Conservation (phyloP, 2,797 vertebrate species). For the Dromococcyx pavoninus region DNA sequence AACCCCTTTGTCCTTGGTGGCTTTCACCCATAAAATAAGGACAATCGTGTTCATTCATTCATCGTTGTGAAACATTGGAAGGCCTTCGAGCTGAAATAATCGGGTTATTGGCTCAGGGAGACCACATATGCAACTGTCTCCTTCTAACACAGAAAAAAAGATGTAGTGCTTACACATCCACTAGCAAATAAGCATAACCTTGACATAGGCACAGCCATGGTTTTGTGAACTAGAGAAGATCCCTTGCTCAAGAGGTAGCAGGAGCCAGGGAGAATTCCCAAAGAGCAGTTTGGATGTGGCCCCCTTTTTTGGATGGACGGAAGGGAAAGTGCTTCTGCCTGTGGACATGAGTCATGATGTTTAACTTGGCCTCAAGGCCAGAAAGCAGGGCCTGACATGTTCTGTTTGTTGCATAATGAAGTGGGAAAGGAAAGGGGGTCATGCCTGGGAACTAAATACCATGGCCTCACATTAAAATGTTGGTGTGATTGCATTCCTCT, state of each 20-base stretch:
- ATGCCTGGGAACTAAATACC: not conserved
- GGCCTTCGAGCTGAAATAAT: not conserved
- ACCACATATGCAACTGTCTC: not conserved
- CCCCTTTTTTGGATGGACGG: not conserved
- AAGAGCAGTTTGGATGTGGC: not conserved
- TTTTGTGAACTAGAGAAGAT: not conserved
- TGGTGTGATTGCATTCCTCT: accelerated
- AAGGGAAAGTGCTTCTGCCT: not conserved
- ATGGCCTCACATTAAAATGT: accelerated
- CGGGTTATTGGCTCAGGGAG: not conserved
- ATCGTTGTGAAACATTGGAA: not conserved
- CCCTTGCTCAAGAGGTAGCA: not conserved
- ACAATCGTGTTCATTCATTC: too few species aligned
- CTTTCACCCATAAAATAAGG: not conserved
- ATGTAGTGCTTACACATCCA: not conserved
- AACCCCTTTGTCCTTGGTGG: not conserved
- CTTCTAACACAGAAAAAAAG: not conserved
- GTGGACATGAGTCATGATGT: not conserved
- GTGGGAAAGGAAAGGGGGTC: not conserved
- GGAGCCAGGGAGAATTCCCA: not conserved
- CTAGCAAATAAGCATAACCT: not conserved
- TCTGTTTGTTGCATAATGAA: not conserved
- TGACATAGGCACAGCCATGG: not conserved
- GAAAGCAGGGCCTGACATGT: not conserved
- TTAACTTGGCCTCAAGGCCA: not conserved